These are phyloP conservation scores for Plemyria rubiginata DNA, from an alignment of 2,888 invertebrate species.

Conservation along the genomic window DNA sequence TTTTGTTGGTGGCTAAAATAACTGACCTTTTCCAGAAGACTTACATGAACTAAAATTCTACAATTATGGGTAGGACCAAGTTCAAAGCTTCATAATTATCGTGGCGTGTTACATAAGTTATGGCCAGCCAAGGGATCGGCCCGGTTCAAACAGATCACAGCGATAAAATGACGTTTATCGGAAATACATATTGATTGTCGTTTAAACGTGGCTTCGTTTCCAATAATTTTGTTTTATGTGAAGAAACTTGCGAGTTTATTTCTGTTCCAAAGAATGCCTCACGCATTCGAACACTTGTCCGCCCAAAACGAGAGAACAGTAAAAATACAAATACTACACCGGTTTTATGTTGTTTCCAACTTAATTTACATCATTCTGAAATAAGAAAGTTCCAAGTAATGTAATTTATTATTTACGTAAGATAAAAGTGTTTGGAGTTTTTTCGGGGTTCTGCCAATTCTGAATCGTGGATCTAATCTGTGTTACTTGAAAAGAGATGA, in stretches of 20 bases:
- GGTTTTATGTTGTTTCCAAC: slow-evolving; percentile 40
- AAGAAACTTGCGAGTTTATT: slow-evolving; percentile 35
- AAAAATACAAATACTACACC: slow-evolving; percentile 43
- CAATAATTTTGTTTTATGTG: slow-evolving; percentile 43
- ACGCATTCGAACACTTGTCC: slow-evolving; percentile 35
- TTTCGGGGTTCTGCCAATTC: slow-evolving; percentile 27
- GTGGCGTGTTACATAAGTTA: slow-evolving; percentile 41
- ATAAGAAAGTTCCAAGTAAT: slow-evolving; percentile 44
- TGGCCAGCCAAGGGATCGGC: slow-evolving; percentile 50
- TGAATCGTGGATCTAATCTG: slow-evolving; percentile 30
- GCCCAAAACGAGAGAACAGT: slow-evolving; percentile 40
- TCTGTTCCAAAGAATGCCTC: slow-evolving; percentile 35
- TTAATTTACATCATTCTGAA: slow-evolving; percentile 44
- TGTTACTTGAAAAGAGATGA: slow-evolving; percentile 18
- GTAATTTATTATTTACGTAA: slow-evolving; percentile 42
- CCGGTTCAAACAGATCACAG: slow-evolving; percentile 46
- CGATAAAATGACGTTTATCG: slow-evolving; percentile 65
- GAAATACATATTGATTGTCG: slow-evolving; percentile 69
- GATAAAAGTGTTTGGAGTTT: slow-evolving; percentile 36
- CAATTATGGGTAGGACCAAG: slow-evolving; percentile 28
- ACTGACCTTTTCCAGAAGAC: slow-evolving; percentile 26
- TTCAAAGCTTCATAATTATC: slow-evolving; percentile 23
- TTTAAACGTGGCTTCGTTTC: slow-evolving; percentile 50
- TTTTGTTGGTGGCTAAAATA: slow-evolving; percentile 51
- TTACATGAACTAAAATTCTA: slow-evolving; percentile 28